Conservation (phyloP, 1,140 invertebrate genomes). For the Pararge aegeria region DNA sequence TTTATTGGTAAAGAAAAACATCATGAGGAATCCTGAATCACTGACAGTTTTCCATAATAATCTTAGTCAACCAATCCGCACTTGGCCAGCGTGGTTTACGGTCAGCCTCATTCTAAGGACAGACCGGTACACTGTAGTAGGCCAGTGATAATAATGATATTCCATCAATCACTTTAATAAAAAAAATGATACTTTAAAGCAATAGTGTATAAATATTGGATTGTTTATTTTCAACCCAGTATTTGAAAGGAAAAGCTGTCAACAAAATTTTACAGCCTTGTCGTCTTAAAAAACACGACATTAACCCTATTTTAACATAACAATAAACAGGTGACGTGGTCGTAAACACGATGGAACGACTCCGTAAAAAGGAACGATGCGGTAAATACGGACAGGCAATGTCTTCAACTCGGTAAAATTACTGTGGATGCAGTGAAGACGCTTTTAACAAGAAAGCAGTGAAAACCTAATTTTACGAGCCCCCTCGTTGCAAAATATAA, state of each 20-base stretch:
- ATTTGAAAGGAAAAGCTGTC: constrained; percentile 10
- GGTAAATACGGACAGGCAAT: constrained; percentile 73
- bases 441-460: constrained; percentile 39
- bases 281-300: constrained; percentile 43
- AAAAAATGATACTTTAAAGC: too few relatives aligned
- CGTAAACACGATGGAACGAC: constrained; percentile 64
- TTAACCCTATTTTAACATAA: constrained; percentile 68
- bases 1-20: too few relatives aligned
- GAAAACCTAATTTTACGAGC: constrained; percentile 45
- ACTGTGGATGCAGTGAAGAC: constrained; percentile 39
- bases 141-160: too few relatives aligned
- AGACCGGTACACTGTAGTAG: too few relatives aligned
- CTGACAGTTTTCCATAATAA: too few relatives aligned
- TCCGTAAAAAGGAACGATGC: constrained; percentile 70
- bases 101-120: too few relatives aligned
- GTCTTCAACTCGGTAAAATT: constrained; percentile 44
- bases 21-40: too few relatives aligned
- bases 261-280: constrained; percentile 19
- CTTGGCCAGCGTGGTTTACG: too few relatives aligned
- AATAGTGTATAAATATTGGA: too few relatives aligned
- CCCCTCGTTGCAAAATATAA: constrained; percentile 11
- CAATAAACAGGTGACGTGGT: constrained; percentile 57
- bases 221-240: too few relatives aligned
- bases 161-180: too few relatives aligned
- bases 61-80: too few relatives aligned